Conservation (phyloP, 1,140 invertebrate genomes). For the Lithobius niger region DNA sequence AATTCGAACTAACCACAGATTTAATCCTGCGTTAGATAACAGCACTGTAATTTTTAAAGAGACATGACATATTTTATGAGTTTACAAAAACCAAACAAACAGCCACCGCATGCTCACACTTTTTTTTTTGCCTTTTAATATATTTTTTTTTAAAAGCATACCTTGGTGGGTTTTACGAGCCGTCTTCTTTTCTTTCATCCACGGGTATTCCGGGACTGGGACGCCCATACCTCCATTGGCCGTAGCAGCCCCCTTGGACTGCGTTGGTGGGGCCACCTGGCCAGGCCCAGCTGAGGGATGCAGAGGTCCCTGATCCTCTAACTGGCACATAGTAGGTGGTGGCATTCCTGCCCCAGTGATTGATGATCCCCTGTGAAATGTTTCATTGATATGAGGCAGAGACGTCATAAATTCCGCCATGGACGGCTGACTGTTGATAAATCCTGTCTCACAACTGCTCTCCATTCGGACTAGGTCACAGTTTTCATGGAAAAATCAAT, state of each 20-base stretch:
- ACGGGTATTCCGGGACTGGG: slow-evolving; percentile 81
- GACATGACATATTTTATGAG: no score
- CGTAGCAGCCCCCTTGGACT: slow-evolving; percentile 30
- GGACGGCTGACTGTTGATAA: slow-evolving; percentile 80
- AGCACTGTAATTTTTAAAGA: no score
- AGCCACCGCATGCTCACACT: neutral
- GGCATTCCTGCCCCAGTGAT: slow-evolving; percentile 19
- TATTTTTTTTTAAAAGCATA: slow-evolving; percentile 34
- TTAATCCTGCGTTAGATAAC: no score
- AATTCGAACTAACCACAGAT: no score
- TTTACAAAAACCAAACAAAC: neutral
- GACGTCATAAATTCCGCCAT: slow-evolving; percentile 86
- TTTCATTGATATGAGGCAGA: slow-evolving; percentile 26
- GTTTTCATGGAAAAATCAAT: neutral
- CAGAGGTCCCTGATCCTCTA: slow-evolving; percentile 27
- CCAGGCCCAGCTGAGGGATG: slow-evolving; percentile 35
- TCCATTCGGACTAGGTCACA: slow-evolving; percentile 7
- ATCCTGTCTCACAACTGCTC: slow-evolving; percentile 54
- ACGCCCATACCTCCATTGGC: slow-evolving; percentile 35
- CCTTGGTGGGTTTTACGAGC: slow-evolving; percentile 83
- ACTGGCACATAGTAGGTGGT: slow-evolving; percentile 18
- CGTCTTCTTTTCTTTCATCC: slow-evolving; percentile 97
- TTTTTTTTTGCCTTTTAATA: neutral
- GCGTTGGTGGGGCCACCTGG: slow-evolving; percentile 18
- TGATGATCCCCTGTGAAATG: slow-evolving; percentile 23